Evolutionary conservation across 2,888 invertebrate genomes (phyloP), one percentile per base, ranked within the genome.

Genomic region (Schizaphis graminum): DNA sequence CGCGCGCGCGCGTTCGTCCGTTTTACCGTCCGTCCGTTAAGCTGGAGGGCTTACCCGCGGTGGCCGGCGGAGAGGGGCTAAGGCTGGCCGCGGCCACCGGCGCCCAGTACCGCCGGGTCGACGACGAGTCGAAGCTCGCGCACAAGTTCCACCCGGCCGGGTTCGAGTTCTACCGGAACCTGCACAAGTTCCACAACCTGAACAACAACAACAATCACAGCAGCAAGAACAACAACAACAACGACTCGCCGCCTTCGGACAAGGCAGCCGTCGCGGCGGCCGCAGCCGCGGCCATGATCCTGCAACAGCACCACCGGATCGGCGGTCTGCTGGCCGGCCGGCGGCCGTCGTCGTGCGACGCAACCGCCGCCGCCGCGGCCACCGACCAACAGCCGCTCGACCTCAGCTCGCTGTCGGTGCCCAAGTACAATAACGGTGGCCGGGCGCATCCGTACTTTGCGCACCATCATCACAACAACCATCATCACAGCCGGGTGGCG

Each of bases 151-250:
- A 94, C 11, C 90, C 91, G 86, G 91, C 94, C 86, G 94, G 94
- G n/a, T 91, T 90, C 86, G 94, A 94, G 91, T 94, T 94, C 91
- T 94, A 94, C 90, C 84, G 94, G 28, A 94, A 91, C 41, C 56
- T 94, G 86, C 94, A 94, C 94, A 94, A 94, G 67, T 91, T 94
- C 41, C 94, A 94, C 85, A 94, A 90, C 49, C n/a, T 89, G 44
- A 94, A 94, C 94, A 90, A 91, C 86, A 94, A 94, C 57, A 77
- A 89, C 84, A 93, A 93, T 47, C n/a, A 89, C 77, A 93, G 28
- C 84, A 95, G 77, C 35, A 93, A 93, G 44, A 94, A 94, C 90
- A 94, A 94, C 67, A 94, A 94, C 86, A 94, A 94, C 67, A 91
- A 94, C 94, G 94, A 94, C 67, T 94, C 94, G 89, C 94, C 94